A percentile compares a stretch with the other conserved stretches of the same genome.
Evolutionary conservation across 1,140 invertebrate species (phyloP).

Genomic region (Papilio helenus): DNA sequence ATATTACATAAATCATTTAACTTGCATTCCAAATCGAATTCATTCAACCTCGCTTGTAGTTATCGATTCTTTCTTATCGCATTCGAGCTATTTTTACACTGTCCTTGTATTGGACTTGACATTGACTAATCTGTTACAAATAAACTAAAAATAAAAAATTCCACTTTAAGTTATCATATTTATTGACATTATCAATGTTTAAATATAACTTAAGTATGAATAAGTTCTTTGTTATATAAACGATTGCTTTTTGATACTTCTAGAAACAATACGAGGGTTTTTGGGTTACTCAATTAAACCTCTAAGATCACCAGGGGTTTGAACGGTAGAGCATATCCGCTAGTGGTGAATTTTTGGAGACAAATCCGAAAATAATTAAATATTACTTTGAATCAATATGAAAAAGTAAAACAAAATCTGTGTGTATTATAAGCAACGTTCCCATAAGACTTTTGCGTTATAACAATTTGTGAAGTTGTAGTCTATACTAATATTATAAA

Average conservation of each 20-base stretch:
- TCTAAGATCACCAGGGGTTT: no score
- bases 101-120: constrained; percentile 26
- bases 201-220: constrained; percentile 9
- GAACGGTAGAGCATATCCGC: no score
- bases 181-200: constrained; percentile 22
- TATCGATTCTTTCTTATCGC: constrained; percentile 41
- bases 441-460: not conserved
- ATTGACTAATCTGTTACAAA: constrained; percentile 28
- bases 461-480: no score
- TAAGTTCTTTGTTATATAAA: not conserved
- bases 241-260: no score
- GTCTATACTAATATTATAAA: no score
- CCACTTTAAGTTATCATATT: not conserved
- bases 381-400: not conserved
- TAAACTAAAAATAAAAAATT: constrained; percentile 34
- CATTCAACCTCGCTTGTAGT: constrained; percentile 3
- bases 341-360: no score
- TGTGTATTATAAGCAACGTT: no score
- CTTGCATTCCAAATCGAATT: not conserved
- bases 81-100: constrained; percentile 29
- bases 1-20: not conserved
- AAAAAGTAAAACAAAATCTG: no score
- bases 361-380: not conserved
- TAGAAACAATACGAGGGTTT: no score
- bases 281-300: not conserved